A percentile compares a stretch with the other conserved stretches of the same genome.
Evolutionary conservation across 2,113 vertebrate species (phyloP).

Genomic region (Engraulis encrasicolus): DNA sequence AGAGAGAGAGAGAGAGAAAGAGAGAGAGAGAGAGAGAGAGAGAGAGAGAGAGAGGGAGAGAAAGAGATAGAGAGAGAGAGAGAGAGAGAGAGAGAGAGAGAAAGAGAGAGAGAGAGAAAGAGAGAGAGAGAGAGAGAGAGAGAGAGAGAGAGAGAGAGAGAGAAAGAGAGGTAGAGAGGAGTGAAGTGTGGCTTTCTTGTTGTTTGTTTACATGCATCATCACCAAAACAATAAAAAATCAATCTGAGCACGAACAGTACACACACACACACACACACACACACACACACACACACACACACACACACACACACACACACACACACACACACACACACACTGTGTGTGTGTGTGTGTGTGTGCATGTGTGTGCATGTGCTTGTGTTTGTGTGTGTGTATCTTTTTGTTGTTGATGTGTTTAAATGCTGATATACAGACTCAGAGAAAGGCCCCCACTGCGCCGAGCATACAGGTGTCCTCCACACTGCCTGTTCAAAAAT

Average conservation of each 20-base stretch:
- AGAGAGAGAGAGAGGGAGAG: background rate
- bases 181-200: slow-evolving; percentile 63
- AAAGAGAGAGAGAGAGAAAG: background rate
- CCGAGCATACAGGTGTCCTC: too few species aligned
- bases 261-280: slow-evolving; percentile 66
- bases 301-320: slow-evolving; percentile 66
- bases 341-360: too few species aligned
- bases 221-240: slow-evolving; percentile 66
- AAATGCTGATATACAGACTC: too few species aligned
- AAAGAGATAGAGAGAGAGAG: background rate
- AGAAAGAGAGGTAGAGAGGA: slow-evolving; percentile 39
- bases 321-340: too few species aligned
- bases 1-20: background rate
- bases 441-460: too few species aligned
- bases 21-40: background rate
- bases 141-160: slow-evolving; percentile 23
- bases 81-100: background rate
- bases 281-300: slow-evolving; percentile 7
- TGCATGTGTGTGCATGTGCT: too few species aligned
- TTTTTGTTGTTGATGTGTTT: too few species aligned
- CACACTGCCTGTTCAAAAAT: too few species aligned
- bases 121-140: slow-evolving; percentile 20
- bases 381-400: too few species aligned
- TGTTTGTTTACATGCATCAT: slow-evolving; percentile 71
- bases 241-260: too few species aligned